phyloP scores from a whole-genome alignment of 2,113 vertebrate genomes.

The Xiphias gladius region DNA sequence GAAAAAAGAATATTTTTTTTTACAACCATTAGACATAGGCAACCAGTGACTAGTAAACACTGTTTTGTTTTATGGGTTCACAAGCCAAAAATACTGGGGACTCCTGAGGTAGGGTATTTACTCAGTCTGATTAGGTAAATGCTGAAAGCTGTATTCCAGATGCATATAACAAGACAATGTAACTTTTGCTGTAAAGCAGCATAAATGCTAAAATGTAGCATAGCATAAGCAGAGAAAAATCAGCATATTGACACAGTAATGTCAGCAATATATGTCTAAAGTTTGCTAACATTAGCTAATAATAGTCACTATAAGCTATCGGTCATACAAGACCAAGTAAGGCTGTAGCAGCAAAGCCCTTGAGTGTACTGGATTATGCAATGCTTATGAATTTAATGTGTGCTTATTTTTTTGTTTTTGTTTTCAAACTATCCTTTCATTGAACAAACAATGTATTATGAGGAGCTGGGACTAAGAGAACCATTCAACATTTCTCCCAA shows the following conservation, averaged over 20 bases:
- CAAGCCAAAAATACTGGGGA: too few relatives aligned
- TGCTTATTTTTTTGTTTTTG: neutral
- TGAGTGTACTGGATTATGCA: neutral
- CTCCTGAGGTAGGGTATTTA: too few relatives aligned
- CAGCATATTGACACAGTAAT: neutral
- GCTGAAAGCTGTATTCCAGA: too few relatives aligned
- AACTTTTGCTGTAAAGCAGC: neutral
- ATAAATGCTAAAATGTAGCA: neutral
- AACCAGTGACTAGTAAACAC: neutral
- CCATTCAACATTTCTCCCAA: slow-evolving; percentile 3
- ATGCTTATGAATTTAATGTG: neutral
- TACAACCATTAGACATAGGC: neutral
- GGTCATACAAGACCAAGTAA: neutral
- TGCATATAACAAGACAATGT: neutral
- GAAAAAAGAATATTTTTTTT: neutral
- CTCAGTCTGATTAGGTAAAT: too few relatives aligned
- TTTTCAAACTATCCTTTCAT: neutral
- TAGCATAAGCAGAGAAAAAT: neutral
- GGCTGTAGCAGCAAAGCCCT: neutral
- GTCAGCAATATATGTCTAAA: neutral
- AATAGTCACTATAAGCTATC: neutral
- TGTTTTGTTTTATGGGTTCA: too few relatives aligned
- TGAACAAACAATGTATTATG: neutral
- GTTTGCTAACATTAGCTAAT: neutral
- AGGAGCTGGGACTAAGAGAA: neutral